Evolutionary conservation across 2,113 vertebrate species (phyloP), one percentile per base, ranked within the genome.

Genomic region (Zapus hudsonius): DNA sequence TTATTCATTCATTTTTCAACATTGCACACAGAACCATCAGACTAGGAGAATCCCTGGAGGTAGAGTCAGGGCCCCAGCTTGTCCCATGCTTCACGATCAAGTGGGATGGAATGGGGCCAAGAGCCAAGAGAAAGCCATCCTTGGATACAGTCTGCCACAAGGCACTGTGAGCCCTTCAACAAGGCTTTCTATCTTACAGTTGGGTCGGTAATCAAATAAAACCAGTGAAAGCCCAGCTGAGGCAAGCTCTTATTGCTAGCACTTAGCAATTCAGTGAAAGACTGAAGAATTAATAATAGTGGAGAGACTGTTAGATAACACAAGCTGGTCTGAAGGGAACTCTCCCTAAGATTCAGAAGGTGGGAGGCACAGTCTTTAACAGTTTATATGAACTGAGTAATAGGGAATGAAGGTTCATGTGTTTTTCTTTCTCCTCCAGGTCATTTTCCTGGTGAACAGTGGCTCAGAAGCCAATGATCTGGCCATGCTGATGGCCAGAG

Each of bases 391-490:
- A 76, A 69, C 6, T 69, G 9, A 38, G 25, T 38, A 73, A 69
- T 27, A 67, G 75, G 8, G 31, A 85, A 83, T 67, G 82, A 81
- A 92, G 70, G 6, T n/a, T 27, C 31, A 40, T 2, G 4, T 80
- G 9, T 84, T 72, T 87, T 79, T 27, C 44, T 69, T 33, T 8
- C 67, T 89, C 82, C 88, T 25, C 92, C 64, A 99, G 99, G 99
- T 99, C 75, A 84, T 99, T 90, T 99, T 99, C 96, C 95, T 99
- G 81, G 98, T 98, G 69, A 99, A 99, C 97, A 99, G 99, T 0
- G 99, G 99, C 87, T 99, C 99, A 1, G 99, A 99, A 95, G 99
- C 99, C 87, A 99, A 99, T 36, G 99, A 99, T 76, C 95, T 99
- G 52, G 99, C 99, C 0, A 98, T 99, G 98, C 66, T 99, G 86